These are phyloP conservation scores for Aptenodytes forsteri DNA, from an alignment of 2,113 vertebrate species.

Conservation along the genomic window DNA sequence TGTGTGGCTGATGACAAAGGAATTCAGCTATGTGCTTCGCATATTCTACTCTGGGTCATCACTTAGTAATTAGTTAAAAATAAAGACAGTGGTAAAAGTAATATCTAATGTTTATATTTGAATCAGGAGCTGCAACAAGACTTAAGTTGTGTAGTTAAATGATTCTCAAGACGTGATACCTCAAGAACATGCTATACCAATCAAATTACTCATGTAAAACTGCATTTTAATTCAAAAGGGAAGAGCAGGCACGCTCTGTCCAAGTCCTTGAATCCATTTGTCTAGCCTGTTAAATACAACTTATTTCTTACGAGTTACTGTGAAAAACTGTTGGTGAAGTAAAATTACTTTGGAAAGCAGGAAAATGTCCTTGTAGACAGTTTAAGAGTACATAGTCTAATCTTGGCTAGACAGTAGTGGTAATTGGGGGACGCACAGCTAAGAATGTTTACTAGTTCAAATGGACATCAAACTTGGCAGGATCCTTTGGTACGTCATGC, in stretches of 20 bases:
- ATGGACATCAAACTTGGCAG: not conserved
- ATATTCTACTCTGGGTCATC: not conserved
- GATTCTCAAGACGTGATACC: not conserved
- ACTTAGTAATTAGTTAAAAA: not conserved
- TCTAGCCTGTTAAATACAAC: not conserved
- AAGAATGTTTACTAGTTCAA: not conserved
- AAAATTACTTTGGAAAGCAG: not conserved
- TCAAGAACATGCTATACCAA: not conserved
- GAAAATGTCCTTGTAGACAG: not conserved
- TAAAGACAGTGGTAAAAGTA: not conserved
- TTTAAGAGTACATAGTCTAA: not conserved
- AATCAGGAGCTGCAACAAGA: not conserved
- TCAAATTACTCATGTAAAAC: not conserved
- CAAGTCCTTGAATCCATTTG: not conserved
- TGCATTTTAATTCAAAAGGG: not conserved
- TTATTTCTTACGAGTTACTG: not conserved
- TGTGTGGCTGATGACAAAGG: not conserved
- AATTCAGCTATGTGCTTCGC: not conserved
- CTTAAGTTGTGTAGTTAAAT: not conserved
- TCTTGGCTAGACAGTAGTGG: not conserved
- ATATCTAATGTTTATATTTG: not conserved
- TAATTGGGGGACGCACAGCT: not conserved
- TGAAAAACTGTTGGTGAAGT: not conserved
- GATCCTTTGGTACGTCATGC: not conserved
- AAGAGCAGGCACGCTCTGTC: not conserved